A percentile compares a stretch with the other conserved stretches of the same genome.
phyloP scores from a whole-genome alignment of 1,140 invertebrate species.

The Platyura marginata region DNA sequence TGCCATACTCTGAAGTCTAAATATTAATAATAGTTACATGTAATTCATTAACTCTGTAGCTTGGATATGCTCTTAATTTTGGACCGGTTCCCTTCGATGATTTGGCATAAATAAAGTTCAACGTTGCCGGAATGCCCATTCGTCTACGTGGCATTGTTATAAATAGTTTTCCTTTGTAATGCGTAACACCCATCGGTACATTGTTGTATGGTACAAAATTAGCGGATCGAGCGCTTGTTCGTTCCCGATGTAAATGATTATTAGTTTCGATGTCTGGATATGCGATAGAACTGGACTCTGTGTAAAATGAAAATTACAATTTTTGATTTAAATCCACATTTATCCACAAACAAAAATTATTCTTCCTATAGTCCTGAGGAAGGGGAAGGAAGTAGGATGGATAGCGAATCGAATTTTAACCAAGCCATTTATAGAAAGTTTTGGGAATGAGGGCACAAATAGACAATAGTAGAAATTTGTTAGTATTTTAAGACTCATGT shows the following conservation, averaged over 20 bases:
- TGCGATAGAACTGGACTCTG: no score
- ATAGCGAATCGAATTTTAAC: no score
- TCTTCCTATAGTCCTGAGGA: no score
- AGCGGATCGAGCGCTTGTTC: background rate
- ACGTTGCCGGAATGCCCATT: conserved; percentile 42
- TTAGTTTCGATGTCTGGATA: background rate
- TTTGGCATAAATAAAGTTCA: conserved; percentile 40
- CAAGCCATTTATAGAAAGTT: no score
- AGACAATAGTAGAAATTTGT: no score
- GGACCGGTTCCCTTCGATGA: conserved; percentile 26
- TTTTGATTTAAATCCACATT: no score
- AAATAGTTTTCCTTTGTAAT: conserved; percentile 45
- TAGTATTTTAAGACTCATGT: no score
- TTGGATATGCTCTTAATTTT: conserved; percentile 41
- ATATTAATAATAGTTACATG: no score
- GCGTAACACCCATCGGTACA: conserved; percentile 47
- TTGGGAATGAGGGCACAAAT: no score
- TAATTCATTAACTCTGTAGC: conserved; percentile 32
- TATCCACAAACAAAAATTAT: no score
- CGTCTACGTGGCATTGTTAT: conserved; percentile 48
- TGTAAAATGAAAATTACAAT: no score
- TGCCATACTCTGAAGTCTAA: background rate
- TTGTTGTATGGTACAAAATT: conserved; percentile 36
- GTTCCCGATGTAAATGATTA: background rate
- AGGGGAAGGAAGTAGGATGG: no score